These are phyloP conservation scores for Procambarus clarkii DNA, from an alignment of 1,140 invertebrate species.

Conservation along the genomic window DNA sequence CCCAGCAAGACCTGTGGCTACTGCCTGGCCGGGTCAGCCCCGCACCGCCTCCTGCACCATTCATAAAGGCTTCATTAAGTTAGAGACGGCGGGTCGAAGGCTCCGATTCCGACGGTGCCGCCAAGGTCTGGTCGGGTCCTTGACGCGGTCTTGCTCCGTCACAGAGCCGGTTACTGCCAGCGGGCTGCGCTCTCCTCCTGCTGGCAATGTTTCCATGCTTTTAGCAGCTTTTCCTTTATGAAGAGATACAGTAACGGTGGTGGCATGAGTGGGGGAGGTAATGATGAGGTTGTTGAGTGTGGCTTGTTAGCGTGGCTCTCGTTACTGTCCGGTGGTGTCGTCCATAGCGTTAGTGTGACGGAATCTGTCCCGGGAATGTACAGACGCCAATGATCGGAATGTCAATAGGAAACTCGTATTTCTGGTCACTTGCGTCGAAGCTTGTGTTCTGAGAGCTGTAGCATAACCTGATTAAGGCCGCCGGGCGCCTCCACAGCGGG, in stretches of 20 bases:
- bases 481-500: conserved; percentile 23
- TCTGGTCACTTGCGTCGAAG: conserved; percentile 31
- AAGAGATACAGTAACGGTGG: not conserved
- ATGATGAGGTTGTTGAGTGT: too few relatives aligned
- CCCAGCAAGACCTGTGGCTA: conserved; percentile 15
- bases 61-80: conserved; percentile 36
- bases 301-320: too few relatives aligned
- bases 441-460: conserved; percentile 21
- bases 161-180: conserved; percentile 19
- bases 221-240: conserved; percentile 8
- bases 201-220: not conserved
- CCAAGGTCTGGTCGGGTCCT: not conserved
- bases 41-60: not conserved
- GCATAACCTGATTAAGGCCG: conserved; percentile 36
- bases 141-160: conserved; percentile 1
- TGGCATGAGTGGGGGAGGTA: not conserved
- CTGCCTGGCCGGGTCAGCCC: not conserved
- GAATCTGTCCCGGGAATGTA: not conserved
- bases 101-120: not conserved
- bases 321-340: too few relatives aligned
- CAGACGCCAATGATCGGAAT: not conserved
- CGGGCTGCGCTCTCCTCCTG: not conserved
- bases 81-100: not conserved
- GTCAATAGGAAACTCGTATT: conserved; percentile 29
- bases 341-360: not conserved